Percentiles rank a stretch among this genome's conserved stretches.
These are phyloP conservation scores for Xiphophorus couchianus DNA, from an alignment of 2,113 vertebrate species.

Conservation along the genomic window DNA sequence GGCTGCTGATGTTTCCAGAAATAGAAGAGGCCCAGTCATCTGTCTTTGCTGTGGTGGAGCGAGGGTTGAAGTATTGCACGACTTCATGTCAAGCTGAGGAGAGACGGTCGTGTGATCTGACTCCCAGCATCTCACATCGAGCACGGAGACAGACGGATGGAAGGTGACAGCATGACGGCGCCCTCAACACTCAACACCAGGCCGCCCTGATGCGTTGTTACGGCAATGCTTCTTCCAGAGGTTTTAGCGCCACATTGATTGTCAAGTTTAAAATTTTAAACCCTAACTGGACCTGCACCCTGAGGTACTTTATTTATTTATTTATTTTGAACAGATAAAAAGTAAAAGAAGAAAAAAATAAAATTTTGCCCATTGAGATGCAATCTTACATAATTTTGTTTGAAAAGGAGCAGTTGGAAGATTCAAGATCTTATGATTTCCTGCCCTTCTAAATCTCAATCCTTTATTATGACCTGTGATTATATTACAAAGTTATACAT, in stretches of 20 bases:
- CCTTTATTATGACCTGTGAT: neutral
- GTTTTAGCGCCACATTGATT: neutral
- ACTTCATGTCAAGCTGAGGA: constrained; percentile 46
- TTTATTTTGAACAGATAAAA: too few relatives aligned
- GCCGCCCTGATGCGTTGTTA: neutral
- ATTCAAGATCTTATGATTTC: too few relatives aligned
- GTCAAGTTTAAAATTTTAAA: neutral
- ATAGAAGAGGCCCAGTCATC: constrained; percentile 65
- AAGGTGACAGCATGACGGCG: constrained; percentile 26
- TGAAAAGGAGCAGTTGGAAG: too few relatives aligned
- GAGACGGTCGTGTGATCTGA: constrained; percentile 44
- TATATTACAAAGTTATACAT: neutral
- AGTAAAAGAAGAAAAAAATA: too few relatives aligned
- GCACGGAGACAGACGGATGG: constrained; percentile 38
- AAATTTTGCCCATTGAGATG: too few relatives aligned
- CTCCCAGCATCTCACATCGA: constrained; percentile 35
- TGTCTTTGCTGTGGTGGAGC: constrained; percentile 32
- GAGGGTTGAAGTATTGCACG: constrained; percentile 50
- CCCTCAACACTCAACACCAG: neutral
- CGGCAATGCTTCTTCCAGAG: neutral
- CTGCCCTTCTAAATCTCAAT: too few relatives aligned
- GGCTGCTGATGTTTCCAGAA: constrained; percentile 62
- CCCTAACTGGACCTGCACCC: neutral
- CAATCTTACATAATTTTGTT: too few relatives aligned
- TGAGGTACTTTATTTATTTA: neutral